These are phyloP conservation scores for Macaria liturata DNA, from an alignment of 2,888 invertebrate genomes.

Conservation along the genomic window DNA sequence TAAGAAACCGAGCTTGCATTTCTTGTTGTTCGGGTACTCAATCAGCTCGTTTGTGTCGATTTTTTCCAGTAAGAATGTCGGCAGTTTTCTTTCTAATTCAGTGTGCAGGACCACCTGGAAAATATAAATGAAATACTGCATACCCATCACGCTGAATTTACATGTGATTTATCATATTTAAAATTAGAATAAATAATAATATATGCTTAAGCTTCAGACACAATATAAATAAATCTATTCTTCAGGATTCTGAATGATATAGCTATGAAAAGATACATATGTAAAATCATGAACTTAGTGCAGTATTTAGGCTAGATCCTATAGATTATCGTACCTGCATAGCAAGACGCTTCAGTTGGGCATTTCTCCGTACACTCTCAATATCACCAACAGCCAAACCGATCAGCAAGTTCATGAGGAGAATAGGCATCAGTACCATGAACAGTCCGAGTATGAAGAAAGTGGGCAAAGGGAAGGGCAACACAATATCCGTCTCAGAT, in stretches of 20 bases:
- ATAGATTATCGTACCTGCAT: slow-evolving; percentile 88
- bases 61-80: slow-evolving; percentile 88
- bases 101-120: slow-evolving; percentile 93
- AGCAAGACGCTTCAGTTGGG: slow-evolving; percentile 93
- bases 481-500: slow-evolving; percentile 64
- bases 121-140: too few relatives aligned
- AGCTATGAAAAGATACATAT: too few relatives aligned
- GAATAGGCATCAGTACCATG: slow-evolving; percentile 95
- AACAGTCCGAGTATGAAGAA: slow-evolving; percentile 91
- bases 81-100: slow-evolving; percentile 92
- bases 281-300: too few relatives aligned
- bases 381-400: slow-evolving; percentile 98
- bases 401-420: slow-evolving; percentile 95
- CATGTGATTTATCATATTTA: too few relatives aligned
- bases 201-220: too few relatives aligned
- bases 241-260: too few relatives aligned
- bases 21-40: slow-evolving; percentile 91
- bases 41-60: slow-evolving; percentile 92
- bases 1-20: slow-evolving; percentile 89
- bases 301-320: neutral
- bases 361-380: slow-evolving; percentile 94
- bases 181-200: too few relatives aligned
- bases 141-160: too few relatives aligned
- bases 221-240: too few relatives aligned
- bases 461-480: slow-evolving; percentile 90